Percentiles rank a stretch among this genome's conserved stretches.
These are phyloP conservation scores for Boloria euphrosyne DNA, from an alignment of 2,888 invertebrate species.

Conservation along the genomic window DNA sequence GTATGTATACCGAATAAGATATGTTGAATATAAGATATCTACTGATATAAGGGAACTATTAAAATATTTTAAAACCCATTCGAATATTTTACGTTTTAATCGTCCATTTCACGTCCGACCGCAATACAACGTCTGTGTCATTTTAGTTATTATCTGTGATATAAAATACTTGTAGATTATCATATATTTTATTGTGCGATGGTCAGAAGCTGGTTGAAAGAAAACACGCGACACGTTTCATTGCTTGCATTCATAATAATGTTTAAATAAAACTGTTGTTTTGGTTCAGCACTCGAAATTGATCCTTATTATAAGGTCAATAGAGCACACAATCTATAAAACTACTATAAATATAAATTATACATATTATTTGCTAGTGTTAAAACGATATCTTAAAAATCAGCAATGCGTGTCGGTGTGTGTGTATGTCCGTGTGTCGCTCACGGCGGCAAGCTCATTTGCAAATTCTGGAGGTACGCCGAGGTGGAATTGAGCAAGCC, in stretches of 20 bases:
- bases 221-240: conserved; percentile 4
- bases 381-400: neutral
- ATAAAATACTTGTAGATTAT: neutral
- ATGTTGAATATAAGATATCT: neutral
- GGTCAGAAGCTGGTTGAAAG: conserved; percentile 14
- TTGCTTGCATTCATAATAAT: no score
- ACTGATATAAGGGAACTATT: neutral
- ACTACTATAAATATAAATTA: neutral
- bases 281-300: neutral
- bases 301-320: conserved; percentile 13
- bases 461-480: conserved; percentile 84
- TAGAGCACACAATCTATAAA: conserved; percentile 5
- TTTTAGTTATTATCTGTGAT: conserved; percentile 2
- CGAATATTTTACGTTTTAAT: conserved; percentile 20
- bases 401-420: conserved; percentile 7
- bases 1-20: neutral
- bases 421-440: conserved; percentile 30
- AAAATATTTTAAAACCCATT: conserved; percentile 2
- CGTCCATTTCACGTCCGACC: conserved; percentile 10
- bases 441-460: conserved; percentile 75
- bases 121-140: conserved; percentile 16
- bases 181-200: conserved; percentile 26
- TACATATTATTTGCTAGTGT: neutral
- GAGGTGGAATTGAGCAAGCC: conserved; percentile 92
- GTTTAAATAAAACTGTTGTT: no score